Evolutionary conservation across 2,888 invertebrate species (phyloP).

Genomic region (Disparrhopalites patrizii): DNA sequence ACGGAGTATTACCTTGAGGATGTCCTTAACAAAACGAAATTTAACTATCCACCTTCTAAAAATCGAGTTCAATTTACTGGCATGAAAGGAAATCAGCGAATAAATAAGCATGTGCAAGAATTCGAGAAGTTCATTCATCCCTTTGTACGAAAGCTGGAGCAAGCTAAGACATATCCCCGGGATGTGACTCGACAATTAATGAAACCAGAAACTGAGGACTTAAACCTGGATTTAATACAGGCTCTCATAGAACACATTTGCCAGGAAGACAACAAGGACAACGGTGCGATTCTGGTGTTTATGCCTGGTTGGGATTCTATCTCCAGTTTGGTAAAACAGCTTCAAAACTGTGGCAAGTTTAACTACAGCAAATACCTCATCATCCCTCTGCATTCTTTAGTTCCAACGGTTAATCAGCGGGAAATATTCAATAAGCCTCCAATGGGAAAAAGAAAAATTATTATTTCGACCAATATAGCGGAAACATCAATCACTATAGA

Average conservation of each 20-base stretch:
- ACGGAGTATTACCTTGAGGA: constrained; percentile 76
- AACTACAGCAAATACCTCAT: constrained; percentile 57
- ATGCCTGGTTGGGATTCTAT: constrained; percentile 76
- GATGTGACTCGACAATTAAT: constrained; percentile 60
- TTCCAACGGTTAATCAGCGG: constrained; percentile 78
- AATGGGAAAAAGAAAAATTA: constrained; percentile 67
- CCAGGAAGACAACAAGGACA: constrained; percentile 52
- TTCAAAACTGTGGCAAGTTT: constrained; percentile 36
- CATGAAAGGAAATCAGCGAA: neutral
- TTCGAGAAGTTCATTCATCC: constrained; percentile 53
- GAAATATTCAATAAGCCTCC: constrained; percentile 72
- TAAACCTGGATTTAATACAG: constrained; percentile 66
- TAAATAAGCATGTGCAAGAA: constrained; percentile 31
- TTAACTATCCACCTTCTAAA: constrained; percentile 43
- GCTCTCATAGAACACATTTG: constrained; percentile 66
- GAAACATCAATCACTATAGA: constrained; percentile 96
- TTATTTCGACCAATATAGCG: constrained; percentile 87
- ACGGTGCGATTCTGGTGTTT: constrained; percentile 84
- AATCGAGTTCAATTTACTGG: neutral
- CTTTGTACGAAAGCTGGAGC: constrained; percentile 49
- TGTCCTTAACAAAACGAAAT: constrained; percentile 59
- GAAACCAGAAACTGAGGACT: constrained; percentile 63
- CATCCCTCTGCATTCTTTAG: constrained; percentile 79
- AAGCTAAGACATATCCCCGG: constrained; percentile 56
- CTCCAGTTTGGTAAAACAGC: constrained; percentile 57